These are phyloP conservation scores for Acanthurus lineatus DNA, from an alignment of 2,797 vertebrate genomes.

Conservation along the genomic window DNA sequence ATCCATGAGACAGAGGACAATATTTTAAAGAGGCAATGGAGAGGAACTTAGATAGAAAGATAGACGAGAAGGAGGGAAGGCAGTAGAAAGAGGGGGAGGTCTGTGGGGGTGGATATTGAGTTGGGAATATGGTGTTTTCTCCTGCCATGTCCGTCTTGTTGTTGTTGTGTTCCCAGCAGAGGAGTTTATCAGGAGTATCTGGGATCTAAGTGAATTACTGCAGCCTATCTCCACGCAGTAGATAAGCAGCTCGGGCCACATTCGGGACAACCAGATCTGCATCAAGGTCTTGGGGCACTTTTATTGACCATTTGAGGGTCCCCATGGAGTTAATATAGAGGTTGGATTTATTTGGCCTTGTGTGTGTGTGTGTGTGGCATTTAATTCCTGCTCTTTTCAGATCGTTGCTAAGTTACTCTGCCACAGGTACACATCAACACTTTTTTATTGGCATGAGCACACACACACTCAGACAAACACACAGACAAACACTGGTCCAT, in stretches of 20 bases:
- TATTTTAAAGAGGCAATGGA: slow-evolving; percentile 31
- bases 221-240: slow-evolving; percentile 66
- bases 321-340: slow-evolving; percentile 62
- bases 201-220: slow-evolving; percentile 78
- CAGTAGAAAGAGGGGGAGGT: neutral
- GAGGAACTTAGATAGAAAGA: slow-evolving; percentile 52
- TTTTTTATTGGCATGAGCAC: slow-evolving; percentile 51
- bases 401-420: slow-evolving; percentile 67
- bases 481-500: slow-evolving; percentile 30
- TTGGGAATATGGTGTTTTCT: slow-evolving; percentile 59
- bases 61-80: slow-evolving; percentile 39
- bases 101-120: slow-evolving; percentile 40
- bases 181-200: slow-evolving; percentile 77
- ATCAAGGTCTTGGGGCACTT: slow-evolving; percentile 77
- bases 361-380: slow-evolving; percentile 28
- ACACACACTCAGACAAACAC: slow-evolving; percentile 12
- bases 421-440: slow-evolving; percentile 58
- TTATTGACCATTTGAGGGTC: slow-evolving; percentile 69
- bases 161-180: slow-evolving; percentile 77
- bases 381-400: slow-evolving; percentile 62
- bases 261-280: slow-evolving; percentile 79
- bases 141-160: slow-evolving; percentile 52
- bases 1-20: slow-evolving; percentile 15
- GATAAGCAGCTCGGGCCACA: slow-evolving; percentile 70
- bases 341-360: slow-evolving; percentile 30